Evolutionary conservation across 2,797 vertebrate species (phyloP).

Genomic region (Pelobates cultripes): DNA sequence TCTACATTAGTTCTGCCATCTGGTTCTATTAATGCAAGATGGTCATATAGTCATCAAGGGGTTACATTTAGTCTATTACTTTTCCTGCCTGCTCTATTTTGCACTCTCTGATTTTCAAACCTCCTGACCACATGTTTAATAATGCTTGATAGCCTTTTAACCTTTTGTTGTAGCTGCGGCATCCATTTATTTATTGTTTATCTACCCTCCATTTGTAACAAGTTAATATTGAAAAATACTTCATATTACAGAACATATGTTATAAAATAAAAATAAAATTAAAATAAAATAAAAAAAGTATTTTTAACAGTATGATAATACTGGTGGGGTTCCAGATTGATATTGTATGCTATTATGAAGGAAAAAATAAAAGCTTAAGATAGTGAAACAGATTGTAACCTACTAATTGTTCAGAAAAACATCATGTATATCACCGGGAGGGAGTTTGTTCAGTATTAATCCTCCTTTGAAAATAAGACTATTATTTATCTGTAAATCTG

Average conservation of each 20-base stretch:
- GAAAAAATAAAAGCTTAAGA: background rate
- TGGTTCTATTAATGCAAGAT: too few relatives aligned
- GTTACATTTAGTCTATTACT: too few relatives aligned
- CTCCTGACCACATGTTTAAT: too few relatives aligned
- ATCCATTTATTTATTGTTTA: background rate
- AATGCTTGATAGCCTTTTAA: too few relatives aligned
- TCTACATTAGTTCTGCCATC: too few relatives aligned
- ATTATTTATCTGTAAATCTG: constrained; percentile 26
- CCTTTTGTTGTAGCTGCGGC: too few relatives aligned
- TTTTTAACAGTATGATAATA: too few relatives aligned
- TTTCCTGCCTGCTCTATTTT: too few relatives aligned
- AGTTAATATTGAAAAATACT: background rate
- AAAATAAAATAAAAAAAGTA: too few relatives aligned
- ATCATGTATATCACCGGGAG: constrained; percentile 6
- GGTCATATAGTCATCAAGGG: too few relatives aligned
- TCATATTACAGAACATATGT: background rate
- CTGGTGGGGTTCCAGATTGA: background rate
- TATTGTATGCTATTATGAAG: background rate
- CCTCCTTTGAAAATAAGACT: constrained; percentile 21
- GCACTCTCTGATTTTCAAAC: too few relatives aligned
- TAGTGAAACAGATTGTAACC: constrained; percentile 12
- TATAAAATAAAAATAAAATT: too few relatives aligned
- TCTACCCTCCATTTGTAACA: background rate
- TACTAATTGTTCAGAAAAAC: constrained; percentile 14
- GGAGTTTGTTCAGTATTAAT: constrained; percentile 8